Percentiles rank a stretch among this genome's conserved stretches.
These are phyloP conservation scores for Anastrepha ludens DNA, from an alignment of 1,140 invertebrate genomes.

Conservation along the genomic window DNA sequence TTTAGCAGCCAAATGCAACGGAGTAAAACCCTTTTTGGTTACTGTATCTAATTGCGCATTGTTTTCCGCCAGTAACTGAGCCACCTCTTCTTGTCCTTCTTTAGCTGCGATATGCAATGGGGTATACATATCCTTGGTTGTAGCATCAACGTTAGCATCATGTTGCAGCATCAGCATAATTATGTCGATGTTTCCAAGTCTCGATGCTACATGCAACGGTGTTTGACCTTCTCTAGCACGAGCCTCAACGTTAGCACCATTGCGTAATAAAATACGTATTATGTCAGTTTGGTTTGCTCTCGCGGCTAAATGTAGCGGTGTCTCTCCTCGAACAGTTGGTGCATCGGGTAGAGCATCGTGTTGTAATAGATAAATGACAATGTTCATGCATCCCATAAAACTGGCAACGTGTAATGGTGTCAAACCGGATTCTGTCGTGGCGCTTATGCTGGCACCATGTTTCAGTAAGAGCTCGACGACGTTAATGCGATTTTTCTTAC, in stretches of 20 bases:
- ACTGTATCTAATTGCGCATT: conserved; percentile 92
- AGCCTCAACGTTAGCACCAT: conserved; percentile 97
- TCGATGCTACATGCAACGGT: conserved; percentile 93
- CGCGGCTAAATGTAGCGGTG: conserved; percentile 96
- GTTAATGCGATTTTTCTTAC: conserved; percentile 98
- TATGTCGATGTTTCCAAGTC: conserved; percentile 95
- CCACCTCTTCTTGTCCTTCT: conserved; percentile 88
- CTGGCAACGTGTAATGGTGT: conserved; percentile 98
- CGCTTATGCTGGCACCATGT: conserved; percentile 90
- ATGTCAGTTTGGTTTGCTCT: conserved; percentile 98
- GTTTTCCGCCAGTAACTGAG: conserved; percentile 92
- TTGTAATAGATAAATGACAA: conserved; percentile 96
- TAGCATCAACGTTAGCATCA: conserved; percentile 89
- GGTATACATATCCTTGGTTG: conserved; percentile 96
- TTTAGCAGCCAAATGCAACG: conserved; percentile 97
- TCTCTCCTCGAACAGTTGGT: conserved; percentile 96
- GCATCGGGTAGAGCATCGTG: conserved; percentile 95
- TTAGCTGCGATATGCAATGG: conserved; percentile 98
- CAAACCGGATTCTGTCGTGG: conserved; percentile 86
- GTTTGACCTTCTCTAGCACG: conserved; percentile 94
- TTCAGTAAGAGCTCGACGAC: conserved; percentile 97
- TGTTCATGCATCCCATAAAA: conserved; percentile 99
- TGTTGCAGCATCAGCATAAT: conserved; percentile 93
- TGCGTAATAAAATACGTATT: conserved; percentile 94
- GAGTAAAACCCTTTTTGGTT: conserved; percentile 98